Percentiles rank a stretch among this genome's conserved stretches.
Conservation (phyloP, 1,140 invertebrate genomes). For the Branchinecta lindahli region DNA sequence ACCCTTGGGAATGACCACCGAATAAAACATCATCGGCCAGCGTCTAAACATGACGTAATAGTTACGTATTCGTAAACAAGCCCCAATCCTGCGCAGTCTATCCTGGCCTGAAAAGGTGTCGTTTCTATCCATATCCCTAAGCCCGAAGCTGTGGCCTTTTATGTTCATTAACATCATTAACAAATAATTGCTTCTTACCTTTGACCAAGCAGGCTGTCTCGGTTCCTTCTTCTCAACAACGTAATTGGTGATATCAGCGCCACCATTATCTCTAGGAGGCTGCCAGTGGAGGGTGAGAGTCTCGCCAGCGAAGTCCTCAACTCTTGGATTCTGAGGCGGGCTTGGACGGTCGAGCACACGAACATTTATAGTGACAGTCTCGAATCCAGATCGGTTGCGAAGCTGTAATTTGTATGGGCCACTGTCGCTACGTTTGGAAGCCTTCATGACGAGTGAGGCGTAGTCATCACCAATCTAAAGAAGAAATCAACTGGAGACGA, state of each 20-base stretch:
- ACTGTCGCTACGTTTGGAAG: slow-evolving; percentile 73
- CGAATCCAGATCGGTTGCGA: slow-evolving; percentile 84
- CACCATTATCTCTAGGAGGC: slow-evolving; percentile 88
- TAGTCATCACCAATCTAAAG: slow-evolving; percentile 62
- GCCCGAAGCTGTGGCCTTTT: too few species aligned
- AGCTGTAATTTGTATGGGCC: slow-evolving; percentile 84
- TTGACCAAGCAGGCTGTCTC: slow-evolving; percentile 62
- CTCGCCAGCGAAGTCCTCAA: slow-evolving; percentile 88
- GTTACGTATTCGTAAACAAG: too few species aligned
- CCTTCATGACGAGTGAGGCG: slow-evolving; percentile 72
- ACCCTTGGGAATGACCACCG: too few species aligned
- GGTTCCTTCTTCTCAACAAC: slow-evolving; percentile 86
- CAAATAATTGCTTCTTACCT: slow-evolving; percentile 34
- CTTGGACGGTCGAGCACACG: slow-evolving; percentile 78
- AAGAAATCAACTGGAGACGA: slow-evolving; percentile 11
- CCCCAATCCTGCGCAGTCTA: too few species aligned
- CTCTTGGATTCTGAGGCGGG: slow-evolving; percentile 68
- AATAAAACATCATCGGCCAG: too few species aligned
- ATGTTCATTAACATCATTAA: too few species aligned
- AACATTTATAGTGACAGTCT: slow-evolving; percentile 84
- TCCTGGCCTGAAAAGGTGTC: too few species aligned
- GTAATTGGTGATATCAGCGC: slow-evolving; percentile 88
- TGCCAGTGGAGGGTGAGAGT: slow-evolving; percentile 88
- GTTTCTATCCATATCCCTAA: too few species aligned
- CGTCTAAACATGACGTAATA: too few species aligned